Conservation (phyloP, 2,888 invertebrate species). For the Cylloceria caligata region DNA sequence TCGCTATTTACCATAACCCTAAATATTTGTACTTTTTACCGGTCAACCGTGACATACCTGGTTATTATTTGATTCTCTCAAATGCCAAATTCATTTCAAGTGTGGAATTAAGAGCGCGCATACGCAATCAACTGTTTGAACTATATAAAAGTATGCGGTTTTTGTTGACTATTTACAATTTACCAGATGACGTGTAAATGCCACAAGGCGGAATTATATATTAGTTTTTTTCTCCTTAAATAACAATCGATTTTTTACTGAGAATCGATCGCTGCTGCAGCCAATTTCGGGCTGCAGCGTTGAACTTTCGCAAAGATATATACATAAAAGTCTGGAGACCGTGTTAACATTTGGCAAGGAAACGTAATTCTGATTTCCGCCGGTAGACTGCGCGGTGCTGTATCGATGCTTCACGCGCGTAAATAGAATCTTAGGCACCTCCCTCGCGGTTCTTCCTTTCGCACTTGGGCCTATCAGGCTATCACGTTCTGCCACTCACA, state of each 20-base stretch:
- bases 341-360: no score
- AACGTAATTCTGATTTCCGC: no score
- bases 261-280: slow-evolving; percentile 4
- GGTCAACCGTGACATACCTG: not conserved
- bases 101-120: not conserved
- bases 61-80: not conserved
- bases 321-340: no score
- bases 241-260: no score
- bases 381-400: no score
- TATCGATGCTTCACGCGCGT: no score
- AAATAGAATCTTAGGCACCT: no score
- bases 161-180: slow-evolving; percentile 28
- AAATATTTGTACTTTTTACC: slow-evolving; percentile 1
- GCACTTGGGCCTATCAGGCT: no score
- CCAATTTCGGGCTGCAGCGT: not conserved
- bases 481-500: no score
- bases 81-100: not conserved
- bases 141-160: not conserved
- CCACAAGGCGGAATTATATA: no score
- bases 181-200: slow-evolving; percentile 14
- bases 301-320: not conserved
- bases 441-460: no score
- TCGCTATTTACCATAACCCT: not conserved
- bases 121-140: not conserved
- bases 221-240: no score